These are phyloP conservation scores for Sipha flava DNA, from an alignment of 1,140 invertebrate species.

Conservation along the genomic window DNA sequence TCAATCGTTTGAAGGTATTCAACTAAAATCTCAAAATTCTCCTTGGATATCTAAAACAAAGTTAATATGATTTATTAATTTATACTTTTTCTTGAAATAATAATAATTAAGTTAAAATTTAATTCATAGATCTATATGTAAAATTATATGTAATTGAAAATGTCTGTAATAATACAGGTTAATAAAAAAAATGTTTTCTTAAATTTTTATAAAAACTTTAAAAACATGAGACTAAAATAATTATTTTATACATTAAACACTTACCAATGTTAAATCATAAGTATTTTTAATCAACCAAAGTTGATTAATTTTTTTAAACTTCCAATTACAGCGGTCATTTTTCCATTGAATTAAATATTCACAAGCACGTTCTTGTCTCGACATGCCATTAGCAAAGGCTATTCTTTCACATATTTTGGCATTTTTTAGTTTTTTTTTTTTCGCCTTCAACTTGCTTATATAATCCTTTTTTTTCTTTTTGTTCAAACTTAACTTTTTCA, in stretches of 20 bases:
- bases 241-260: neutral
- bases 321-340: conserved; percentile 7
- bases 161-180: neutral
- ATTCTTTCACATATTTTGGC: conserved; percentile 2
- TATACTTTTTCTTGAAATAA: too few relatives aligned
- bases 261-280: neutral
- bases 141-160: too few relatives aligned
- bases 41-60: neutral
- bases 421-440: conserved; percentile 24
- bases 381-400: neutral
- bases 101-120: too few relatives aligned
- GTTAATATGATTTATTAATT: too few relatives aligned
- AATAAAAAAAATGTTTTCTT: neutral
- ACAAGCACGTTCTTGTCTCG: conserved; percentile 2
- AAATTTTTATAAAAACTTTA: neutral
- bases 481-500: conserved; percentile 11
- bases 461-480: conserved; percentile 7
- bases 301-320: conserved; percentile 24
- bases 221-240: neutral
- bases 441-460: conserved; percentile 11
- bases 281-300: conserved; percentile 15
- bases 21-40: neutral
- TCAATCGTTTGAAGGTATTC: conserved; percentile 17
- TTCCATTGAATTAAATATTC: conserved; percentile 21
- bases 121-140: too few relatives aligned